Evolutionary conservation across 2,888 invertebrate species (phyloP).

Genomic region (Leptura quadrifasciata): DNA sequence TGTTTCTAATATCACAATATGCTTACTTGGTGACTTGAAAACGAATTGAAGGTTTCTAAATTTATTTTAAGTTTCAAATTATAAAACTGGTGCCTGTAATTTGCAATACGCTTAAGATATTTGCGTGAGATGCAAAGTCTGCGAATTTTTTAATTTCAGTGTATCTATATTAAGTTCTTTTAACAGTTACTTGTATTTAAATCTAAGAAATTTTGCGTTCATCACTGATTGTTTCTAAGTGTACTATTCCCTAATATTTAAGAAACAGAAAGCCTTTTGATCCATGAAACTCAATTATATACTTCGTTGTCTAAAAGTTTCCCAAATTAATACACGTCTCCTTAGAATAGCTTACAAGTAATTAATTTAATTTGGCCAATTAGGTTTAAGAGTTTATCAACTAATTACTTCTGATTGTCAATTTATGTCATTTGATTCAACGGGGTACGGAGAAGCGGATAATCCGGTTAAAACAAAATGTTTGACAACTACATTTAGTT

Average conservation of each 20-base stretch:
- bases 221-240: background rate
- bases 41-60: no score
- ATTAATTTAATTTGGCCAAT: slow-evolving; percentile 51
- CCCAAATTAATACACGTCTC: background rate
- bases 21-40: no score
- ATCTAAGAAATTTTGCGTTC: background rate
- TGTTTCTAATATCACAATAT: no score
- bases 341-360: background rate
- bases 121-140: no score
- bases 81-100: no score
- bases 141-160: no score
- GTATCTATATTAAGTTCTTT: no score
- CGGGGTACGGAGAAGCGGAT: slow-evolving; percentile 26
- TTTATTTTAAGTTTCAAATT: no score
- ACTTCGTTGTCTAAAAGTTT: slow-evolving; percentile 10
- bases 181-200: no score
- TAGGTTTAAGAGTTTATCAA: slow-evolving; percentile 45
- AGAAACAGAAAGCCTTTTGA: background rate
- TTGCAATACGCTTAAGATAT: no score
- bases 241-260: background rate
- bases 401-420: slow-evolving; percentile 52
- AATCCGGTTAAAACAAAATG: slow-evolving; percentile 44
- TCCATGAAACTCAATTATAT: slow-evolving; percentile 1
- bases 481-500: slow-evolving; percentile 38
- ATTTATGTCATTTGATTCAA: slow-evolving; percentile 28